Conservation (phyloP, 2,888 invertebrate species). For the Oscheius myriophilus region DNA sequence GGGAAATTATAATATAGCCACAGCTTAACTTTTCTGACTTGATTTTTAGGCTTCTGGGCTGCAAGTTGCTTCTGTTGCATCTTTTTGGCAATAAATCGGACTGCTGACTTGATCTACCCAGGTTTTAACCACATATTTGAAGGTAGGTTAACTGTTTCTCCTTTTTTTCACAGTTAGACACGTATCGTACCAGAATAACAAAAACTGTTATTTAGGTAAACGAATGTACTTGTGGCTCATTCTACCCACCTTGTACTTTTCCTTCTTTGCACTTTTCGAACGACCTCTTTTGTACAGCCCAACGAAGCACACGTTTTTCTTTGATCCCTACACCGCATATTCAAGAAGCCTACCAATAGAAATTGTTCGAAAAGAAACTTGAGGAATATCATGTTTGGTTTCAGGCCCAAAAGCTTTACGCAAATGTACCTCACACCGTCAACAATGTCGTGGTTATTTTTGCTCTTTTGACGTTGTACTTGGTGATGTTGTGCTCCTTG, state of each 20-base stretch:
- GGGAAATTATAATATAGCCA: no score
- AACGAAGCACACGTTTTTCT: slow-evolving; percentile 35
- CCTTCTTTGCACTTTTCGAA: slow-evolving; percentile 45
- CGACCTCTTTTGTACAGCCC: slow-evolving; percentile 42
- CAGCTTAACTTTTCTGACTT: no score
- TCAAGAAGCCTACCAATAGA: slow-evolving; percentile 2
- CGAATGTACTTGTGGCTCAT: slow-evolving; percentile 24
- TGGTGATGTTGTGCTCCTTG: slow-evolving; percentile 34
- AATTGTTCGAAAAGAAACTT: background rate
- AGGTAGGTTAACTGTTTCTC: no score
- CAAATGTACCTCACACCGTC: slow-evolving; percentile 18
- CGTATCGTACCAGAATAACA: no score
- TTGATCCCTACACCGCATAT: slow-evolving; percentile 38
- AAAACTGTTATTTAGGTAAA: background rate
- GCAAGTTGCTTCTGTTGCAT: slow-evolving; percentile 43
- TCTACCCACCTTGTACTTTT: slow-evolving; percentile 37
- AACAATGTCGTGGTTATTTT: slow-evolving; percentile 44
- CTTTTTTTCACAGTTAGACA: no score
- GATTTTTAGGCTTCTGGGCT: slow-evolving; percentile 42
- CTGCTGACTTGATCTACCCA: slow-evolving; percentile 35
- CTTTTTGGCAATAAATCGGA: slow-evolving; percentile 39
- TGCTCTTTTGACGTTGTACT: slow-evolving; percentile 33
- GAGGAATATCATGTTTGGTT: no score
- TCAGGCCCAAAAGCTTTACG: slow-evolving; percentile 11
- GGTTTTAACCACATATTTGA: slow-evolving; percentile 15